Evolutionary conservation across 2,888 invertebrate genomes (phyloP), one percentile per base, ranked within the genome.

Genomic region (Chloroclystis v-ata): DNA sequence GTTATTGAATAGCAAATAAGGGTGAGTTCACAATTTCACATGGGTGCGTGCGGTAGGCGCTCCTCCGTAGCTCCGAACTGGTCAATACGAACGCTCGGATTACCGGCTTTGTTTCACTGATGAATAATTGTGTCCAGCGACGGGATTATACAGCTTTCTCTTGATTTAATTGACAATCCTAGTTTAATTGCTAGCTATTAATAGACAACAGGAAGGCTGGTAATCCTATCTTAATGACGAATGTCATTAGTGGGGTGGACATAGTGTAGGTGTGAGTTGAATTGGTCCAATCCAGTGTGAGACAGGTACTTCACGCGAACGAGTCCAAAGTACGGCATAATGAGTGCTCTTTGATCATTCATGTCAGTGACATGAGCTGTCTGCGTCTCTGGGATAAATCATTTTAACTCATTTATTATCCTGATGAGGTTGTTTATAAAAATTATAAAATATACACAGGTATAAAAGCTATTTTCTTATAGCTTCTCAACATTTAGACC

Each of bases 101-200:
- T 82, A 83, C 72, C 63, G 71, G 83, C 78, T 82, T 82, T 82
- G 78, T 81, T 67, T 71, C 67, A 67, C 78, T 82, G 82, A 83
- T 84, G 84, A 85, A 84, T 85, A 83, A 83, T 82, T 82, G 80
- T 82, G 81, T 79, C 82, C 82, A 68, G 75, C 79, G 76, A 75
- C 75, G 72, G 82, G 81, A 78, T 82, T 83, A 78, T 78, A 74
- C 71, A 72, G 82, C 77, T 82, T 78, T 81, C 80, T 78, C 72
- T 72, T 81, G 80, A 84, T 83, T 82, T 82, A 82, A 84, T 84
- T 83, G 83, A 82, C 81, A 79, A 79, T 77, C 72, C 80, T 69
- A 69, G 69, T 72, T 77, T 81, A 76, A 82, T 82, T 80, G 80
- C 75, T 71, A 69, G 69, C 78, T 74, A 78, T 80, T 81, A 78